A percentile compares a stretch with the other conserved stretches of the same genome.
These are phyloP conservation scores for Brachypterus glaber DNA, from an alignment of 2,888 invertebrate species.

Conservation along the genomic window DNA sequence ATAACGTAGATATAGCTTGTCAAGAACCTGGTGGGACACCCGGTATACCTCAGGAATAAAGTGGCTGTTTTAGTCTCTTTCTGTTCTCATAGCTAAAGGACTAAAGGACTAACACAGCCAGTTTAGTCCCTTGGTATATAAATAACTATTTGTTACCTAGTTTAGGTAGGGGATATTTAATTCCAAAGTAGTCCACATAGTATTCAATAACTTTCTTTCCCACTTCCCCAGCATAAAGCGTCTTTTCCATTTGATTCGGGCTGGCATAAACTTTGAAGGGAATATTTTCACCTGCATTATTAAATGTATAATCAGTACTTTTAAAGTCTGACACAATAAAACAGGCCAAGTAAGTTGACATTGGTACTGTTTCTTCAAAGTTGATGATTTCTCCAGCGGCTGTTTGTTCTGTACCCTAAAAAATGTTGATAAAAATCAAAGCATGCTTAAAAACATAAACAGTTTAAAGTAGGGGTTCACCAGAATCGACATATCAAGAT, in stretches of 20 bases:
- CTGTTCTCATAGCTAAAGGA: too few relatives aligned
- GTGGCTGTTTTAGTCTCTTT: too few relatives aligned
- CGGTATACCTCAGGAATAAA: too few relatives aligned
- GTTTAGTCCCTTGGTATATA: too few relatives aligned
- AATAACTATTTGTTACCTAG: too few relatives aligned
- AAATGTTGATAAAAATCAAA: not conserved
- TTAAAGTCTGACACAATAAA: conserved; percentile 88
- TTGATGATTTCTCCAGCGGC: conserved; percentile 43
- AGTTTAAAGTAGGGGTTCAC: too few relatives aligned
- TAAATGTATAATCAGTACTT: conserved; percentile 42
- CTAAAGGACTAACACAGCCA: too few relatives aligned
- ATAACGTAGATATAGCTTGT: too few relatives aligned
- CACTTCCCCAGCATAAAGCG: conserved; percentile 62
- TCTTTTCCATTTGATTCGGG: conserved; percentile 61
- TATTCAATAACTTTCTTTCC: conserved; percentile 66
- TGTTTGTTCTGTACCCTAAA: conserved; percentile 16
- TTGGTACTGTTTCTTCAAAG: conserved; percentile 74
- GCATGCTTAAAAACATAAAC: too few relatives aligned
- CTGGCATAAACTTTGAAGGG: conserved; percentile 67
- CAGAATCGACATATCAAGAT: too few relatives aligned
- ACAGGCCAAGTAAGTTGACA: conserved; percentile 93
- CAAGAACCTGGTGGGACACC: too few relatives aligned
- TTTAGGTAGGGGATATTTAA: conserved; percentile 85
- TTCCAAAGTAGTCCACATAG: conserved; percentile 71
- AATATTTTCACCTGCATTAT: conserved; percentile 49